phyloP scores from a whole-genome alignment of 2,888 invertebrate species.

The Troides helena region DNA sequence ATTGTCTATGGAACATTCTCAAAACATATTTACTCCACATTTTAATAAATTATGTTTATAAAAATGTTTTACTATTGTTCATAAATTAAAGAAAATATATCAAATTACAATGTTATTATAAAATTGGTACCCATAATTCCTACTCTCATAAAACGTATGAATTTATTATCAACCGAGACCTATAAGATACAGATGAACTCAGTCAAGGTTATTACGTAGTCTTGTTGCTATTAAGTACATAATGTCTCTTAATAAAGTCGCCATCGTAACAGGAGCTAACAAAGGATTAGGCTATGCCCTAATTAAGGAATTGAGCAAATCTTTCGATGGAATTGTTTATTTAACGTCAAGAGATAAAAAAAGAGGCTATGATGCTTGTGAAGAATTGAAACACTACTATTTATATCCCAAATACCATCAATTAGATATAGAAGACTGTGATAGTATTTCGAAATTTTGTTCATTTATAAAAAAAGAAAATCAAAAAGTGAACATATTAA shows the following conservation, averaged over 20 bases:
- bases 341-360: constrained; percentile 82
- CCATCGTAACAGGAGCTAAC: constrained; percentile 85
- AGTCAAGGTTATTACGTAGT: background rate
- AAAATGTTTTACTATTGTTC: no score
- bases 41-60: no score
- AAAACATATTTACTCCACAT: background rate
- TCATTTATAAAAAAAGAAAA: constrained; percentile 77
- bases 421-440: constrained; percentile 82
- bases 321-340: constrained; percentile 84
- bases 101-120: no score
- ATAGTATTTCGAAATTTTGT: constrained; percentile 79
- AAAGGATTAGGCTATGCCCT: constrained; percentile 86
- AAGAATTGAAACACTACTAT: constrained; percentile 73
- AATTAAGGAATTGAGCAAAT: constrained; percentile 82
- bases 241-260: constrained; percentile 54
- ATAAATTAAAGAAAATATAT: no score
- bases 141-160: no score
- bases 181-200: background rate
- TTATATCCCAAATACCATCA: constrained; percentile 81
- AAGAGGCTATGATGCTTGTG: constrained; percentile 80
- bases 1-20: background rate
- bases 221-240: background rate
- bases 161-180: background rate
- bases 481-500: constrained; percentile 83
- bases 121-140: no score